Evolutionary conservation across 2,797 vertebrate genomes (phyloP).

Genomic region (Urophycis tenuis): DNA sequence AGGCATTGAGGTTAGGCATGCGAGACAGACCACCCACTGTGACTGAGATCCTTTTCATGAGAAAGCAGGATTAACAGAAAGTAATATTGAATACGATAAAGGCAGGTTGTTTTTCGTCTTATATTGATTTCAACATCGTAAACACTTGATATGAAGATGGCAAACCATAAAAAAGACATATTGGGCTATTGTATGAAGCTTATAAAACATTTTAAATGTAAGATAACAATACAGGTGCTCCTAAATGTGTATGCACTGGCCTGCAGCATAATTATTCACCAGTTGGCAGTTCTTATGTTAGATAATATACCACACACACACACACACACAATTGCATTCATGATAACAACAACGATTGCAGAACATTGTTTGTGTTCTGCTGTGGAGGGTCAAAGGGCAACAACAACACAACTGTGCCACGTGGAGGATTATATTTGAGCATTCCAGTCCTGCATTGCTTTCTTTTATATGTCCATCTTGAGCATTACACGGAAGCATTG

Average conservation of each 20-base stretch:
- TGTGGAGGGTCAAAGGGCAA: slow-evolving; percentile 1
- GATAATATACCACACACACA: background rate
- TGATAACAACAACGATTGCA: background rate
- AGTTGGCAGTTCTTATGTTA: background rate
- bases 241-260: background rate
- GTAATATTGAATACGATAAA: background rate
- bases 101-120: background rate
- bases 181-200: background rate
- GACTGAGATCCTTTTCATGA: background rate
- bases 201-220: background rate
- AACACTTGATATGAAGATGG: no score
- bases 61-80: background rate
- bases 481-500: no score
- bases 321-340: background rate
- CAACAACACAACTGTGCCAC: background rate
- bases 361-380: background rate
- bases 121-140: background rate
- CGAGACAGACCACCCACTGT: background rate
- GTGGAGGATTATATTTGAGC: no score
- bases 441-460: no score
- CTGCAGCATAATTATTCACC: background rate
- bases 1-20: background rate
- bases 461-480: no score
- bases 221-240: no score
- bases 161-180: no score